phyloP scores from a whole-genome alignment of 2,888 invertebrate species.

The Drosophila maculinotata region DNA sequence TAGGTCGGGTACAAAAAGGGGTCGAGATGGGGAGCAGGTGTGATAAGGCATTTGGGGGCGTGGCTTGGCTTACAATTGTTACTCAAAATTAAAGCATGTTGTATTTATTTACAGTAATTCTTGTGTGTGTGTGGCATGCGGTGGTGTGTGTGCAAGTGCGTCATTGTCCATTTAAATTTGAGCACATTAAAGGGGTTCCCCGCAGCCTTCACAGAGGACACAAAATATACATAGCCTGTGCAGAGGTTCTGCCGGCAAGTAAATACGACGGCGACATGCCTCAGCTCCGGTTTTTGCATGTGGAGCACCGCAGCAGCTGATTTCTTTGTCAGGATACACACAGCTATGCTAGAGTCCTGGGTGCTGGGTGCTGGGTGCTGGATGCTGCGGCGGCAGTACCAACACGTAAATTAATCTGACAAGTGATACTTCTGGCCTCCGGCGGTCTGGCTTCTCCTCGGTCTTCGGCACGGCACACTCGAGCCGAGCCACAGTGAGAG shows the following conservation, averaged over 20 bases:
- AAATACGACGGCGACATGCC: slow-evolving; percentile 73
- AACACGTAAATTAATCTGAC: slow-evolving; percentile 85
- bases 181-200: slow-evolving; percentile 62
- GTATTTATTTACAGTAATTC: slow-evolving; percentile 33
- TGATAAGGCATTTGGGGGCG: slow-evolving; percentile 31
- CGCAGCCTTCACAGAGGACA: slow-evolving; percentile 28
- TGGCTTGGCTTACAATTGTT: slow-evolving; percentile 45
- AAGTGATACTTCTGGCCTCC: slow-evolving; percentile 84
- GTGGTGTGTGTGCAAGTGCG: slow-evolving; percentile 29
- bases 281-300: slow-evolving; percentile 63
- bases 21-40: slow-evolving; percentile 12
- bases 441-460: slow-evolving; percentile 53
- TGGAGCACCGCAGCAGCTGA: slow-evolving; percentile 70
- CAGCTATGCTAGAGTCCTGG: slow-evolving; percentile 45
- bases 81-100: slow-evolving; percentile 62
- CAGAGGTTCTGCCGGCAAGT: slow-evolving; percentile 40
- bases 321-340: slow-evolving; percentile 74
- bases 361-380: no score
- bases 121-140: background rate
- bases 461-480: slow-evolving; percentile 41
- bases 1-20: slow-evolving; percentile 3
- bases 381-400: slow-evolving; percentile 77
- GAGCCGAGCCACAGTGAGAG: slow-evolving; percentile 24
- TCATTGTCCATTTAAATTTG: slow-evolving; percentile 72
- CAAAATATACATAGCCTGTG: slow-evolving; percentile 52